Evolutionary conservation across 2,888 invertebrate genomes (phyloP), one percentile per base, ranked within the genome.

Genomic region (Xanthorhoe spadicearia): DNA sequence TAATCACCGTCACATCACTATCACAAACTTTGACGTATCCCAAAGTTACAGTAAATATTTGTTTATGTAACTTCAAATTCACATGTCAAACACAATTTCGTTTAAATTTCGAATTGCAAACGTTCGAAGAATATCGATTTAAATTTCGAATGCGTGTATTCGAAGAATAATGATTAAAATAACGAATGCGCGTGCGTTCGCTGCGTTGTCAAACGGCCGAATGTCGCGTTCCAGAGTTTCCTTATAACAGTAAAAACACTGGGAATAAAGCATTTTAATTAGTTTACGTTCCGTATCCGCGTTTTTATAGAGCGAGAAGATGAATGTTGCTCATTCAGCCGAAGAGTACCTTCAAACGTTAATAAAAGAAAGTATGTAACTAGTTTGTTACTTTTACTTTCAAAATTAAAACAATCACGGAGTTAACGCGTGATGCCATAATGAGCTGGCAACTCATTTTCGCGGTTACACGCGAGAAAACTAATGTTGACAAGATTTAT

Each of bases 241-340:
- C 81, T 82, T 61, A 62, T 75, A 51, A 68, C 62, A 49, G 64
- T 61, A 81, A 80, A 82, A 80, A 75, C 71, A 56, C 54, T 69
- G 77, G 74, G 74, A 75, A 74, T 69, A 59, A 66, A 72, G 74
- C 61, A 71, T 74, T 68, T 38, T 66, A 63, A 70, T 64, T 63
- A 32, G 59, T 62, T 66, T 23, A 73, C 66, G 75, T 84, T 84
- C 84, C 85, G 85, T 77, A 61, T 84, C 83, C 85, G 85, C 74
- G 65, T 78, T 70, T 77, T 74, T 50, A 19, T 43, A 18, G 38
- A 66, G 38, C 62, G 70, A 69, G 61, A 65, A 50, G 48, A 69
- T 63, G 51, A 57, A 56, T 54, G 38, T 46, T 8, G 55, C 49
- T 38, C 50, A 50, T 10, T 55, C 54, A 61, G 55, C 61, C 61